A percentile compares a stretch with the other conserved stretches of the same genome.
Evolutionary conservation across 2,113 vertebrate genomes (phyloP).

Genomic region (Rhynchomys soricoides): DNA sequence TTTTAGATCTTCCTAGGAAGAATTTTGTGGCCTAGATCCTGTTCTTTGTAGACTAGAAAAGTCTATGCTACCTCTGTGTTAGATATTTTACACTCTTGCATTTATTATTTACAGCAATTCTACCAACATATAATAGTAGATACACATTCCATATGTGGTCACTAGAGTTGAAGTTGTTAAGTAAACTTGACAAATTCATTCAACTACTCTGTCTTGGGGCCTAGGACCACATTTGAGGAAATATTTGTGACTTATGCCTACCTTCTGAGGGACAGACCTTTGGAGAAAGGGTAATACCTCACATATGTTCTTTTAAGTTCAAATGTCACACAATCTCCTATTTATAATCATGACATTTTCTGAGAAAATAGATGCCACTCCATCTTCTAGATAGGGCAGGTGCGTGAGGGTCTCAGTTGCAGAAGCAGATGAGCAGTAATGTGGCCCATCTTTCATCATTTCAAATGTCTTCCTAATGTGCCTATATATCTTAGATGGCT

Average conservation of each 20-base stretch:
- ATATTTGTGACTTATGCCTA: not conserved
- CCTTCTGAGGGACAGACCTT: not conserved
- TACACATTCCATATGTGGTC: not conserved
- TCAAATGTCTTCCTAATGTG: not conserved
- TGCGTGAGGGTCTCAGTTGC: not conserved
- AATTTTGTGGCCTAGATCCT: not conserved
- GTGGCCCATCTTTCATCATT: not conserved
- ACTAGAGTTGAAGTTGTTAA: not conserved
- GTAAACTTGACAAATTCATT: not conserved
- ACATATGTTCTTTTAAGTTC: conserved; percentile 11
- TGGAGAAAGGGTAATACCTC: not conserved
- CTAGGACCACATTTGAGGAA: not conserved
- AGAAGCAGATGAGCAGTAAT: not conserved
- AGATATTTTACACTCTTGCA: not conserved
- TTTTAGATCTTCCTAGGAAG: not conserved
- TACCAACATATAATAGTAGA: not conserved
- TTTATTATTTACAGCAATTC: not conserved
- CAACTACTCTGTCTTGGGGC: not conserved
- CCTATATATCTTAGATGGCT: conserved; percentile 20
- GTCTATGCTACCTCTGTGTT: not conserved
- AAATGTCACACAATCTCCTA: conserved; percentile 9
- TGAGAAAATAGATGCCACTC: conserved; percentile 26
- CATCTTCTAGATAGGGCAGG: not conserved
- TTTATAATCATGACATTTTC: conserved; percentile 47
- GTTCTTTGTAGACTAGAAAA: not conserved